Conservation (phyloP, 2,797 vertebrate genomes). For the Chloroceryle inda region DNA sequence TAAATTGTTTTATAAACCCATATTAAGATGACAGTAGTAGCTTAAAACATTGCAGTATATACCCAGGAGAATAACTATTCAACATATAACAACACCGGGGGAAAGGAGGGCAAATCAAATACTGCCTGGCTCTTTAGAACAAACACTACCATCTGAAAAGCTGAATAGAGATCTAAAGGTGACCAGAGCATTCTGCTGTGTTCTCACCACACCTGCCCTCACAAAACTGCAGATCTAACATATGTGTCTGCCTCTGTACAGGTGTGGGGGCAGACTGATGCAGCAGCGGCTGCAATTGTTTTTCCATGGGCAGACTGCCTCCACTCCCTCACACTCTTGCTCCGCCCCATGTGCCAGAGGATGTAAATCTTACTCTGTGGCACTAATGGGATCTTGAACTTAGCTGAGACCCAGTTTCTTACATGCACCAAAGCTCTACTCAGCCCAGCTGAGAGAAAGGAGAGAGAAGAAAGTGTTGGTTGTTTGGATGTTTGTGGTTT, state of each 20-base stretch:
- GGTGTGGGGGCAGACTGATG: background rate
- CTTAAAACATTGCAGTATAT: background rate
- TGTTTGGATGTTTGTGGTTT: background rate
- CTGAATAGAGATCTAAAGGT: background rate
- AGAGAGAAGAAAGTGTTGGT: background rate
- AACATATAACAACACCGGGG: background rate
- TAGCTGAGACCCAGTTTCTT: background rate
- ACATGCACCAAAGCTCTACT: background rate
- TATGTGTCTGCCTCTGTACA: background rate
- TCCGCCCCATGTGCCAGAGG: background rate
- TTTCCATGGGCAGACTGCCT: background rate
- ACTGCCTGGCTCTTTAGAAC: background rate
- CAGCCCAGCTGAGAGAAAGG: background rate
- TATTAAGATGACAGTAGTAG: background rate
- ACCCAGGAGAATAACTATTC: background rate
- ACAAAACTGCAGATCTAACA: background rate
- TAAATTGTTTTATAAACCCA: constrained; percentile 31
- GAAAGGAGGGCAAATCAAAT: background rate
- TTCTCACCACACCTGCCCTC: background rate
- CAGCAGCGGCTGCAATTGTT: fast-evolving
- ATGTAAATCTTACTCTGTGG: background rate
- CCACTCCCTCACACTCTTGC: background rate
- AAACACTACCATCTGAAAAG: background rate
- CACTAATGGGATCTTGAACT: background rate
- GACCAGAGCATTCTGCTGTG: background rate